These are phyloP conservation scores for Phalloptychus januarius DNA, from an alignment of 2,797 vertebrate species.

Conservation along the genomic window DNA sequence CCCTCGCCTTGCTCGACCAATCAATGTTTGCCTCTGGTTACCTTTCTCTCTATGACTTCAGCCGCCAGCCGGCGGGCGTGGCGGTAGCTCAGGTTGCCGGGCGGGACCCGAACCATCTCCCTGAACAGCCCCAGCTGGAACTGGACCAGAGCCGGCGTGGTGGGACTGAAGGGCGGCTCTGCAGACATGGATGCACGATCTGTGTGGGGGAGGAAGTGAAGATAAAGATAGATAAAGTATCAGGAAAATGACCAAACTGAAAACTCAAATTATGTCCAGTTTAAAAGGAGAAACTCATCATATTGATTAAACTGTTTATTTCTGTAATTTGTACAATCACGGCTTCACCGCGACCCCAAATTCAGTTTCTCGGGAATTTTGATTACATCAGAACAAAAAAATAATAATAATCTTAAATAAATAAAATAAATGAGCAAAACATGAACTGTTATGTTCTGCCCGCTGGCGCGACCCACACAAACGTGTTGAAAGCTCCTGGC, in stretches of 20 bases:
- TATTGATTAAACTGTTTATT: neutral
- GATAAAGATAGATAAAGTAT: rapidly evolving
- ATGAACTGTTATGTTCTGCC: neutral
- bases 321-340: neutral
- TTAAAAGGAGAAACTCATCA: neutral
- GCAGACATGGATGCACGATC: constrained; percentile 57
- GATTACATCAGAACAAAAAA: neutral
- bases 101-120: constrained; percentile 69
- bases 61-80: constrained; percentile 71
- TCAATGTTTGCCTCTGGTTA: constrained; percentile 19
- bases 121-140: constrained; percentile 81
- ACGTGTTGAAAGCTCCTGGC: neutral
- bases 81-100: constrained; percentile 62
- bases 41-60: constrained; percentile 79
- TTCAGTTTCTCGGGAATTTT: neutral
- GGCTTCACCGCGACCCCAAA: neutral
- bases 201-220: neutral
- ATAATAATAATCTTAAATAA: neutral
- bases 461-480: neutral
- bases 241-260: neutral
- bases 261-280: neutral
- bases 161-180: constrained; percentile 31
- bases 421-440: neutral
- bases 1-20: neutral
- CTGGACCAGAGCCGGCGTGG: constrained; percentile 56